Evolutionary conservation across 2,113 vertebrate species (phyloP).

Genomic region (Ptyas mucosa): DNA sequence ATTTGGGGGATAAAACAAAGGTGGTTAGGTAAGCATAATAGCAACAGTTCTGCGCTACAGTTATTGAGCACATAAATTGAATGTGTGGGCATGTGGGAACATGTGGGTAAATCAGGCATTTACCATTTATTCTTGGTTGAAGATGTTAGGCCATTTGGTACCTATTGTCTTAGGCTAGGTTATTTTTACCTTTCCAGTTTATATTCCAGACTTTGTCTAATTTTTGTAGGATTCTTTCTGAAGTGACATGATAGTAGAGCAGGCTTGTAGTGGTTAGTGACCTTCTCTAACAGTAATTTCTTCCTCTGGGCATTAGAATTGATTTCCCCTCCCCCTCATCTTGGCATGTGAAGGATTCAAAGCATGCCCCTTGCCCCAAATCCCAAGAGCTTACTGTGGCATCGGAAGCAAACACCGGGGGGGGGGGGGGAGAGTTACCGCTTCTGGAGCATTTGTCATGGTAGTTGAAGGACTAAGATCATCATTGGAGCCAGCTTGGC

Average conservation of each 20-base stretch:
- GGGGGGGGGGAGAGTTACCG: neutral
- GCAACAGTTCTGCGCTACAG: neutral
- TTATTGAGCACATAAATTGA: neutral
- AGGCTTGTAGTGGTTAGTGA: constrained; percentile 40
- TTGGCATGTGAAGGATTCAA: constrained; percentile 53
- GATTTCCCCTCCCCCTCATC: constrained; percentile 58
- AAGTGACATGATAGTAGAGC: constrained; percentile 36
- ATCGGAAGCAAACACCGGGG: constrained; percentile 3
- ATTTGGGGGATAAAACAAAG: neutral
- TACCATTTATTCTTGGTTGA: neutral
- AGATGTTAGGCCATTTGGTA: neutral
- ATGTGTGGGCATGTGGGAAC: neutral
- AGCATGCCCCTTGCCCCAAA: constrained; percentile 52
- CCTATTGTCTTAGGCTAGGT: neutral
- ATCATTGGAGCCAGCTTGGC: constrained; percentile 14
- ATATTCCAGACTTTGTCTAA: constrained; percentile 28
- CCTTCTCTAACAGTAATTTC: constrained; percentile 65
- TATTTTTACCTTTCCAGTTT: constrained; percentile 37
- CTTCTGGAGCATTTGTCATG: constrained; percentile 17
- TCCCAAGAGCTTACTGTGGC: constrained; percentile 45
- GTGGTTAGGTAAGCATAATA: neutral
- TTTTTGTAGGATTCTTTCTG: constrained; percentile 49
- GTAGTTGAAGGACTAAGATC: neutral
- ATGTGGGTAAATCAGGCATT: neutral
- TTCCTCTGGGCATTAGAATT: constrained; percentile 63